These are phyloP conservation scores for Neoarius graeffei DNA, from an alignment of 2,113 vertebrate genomes.

Conservation along the genomic window DNA sequence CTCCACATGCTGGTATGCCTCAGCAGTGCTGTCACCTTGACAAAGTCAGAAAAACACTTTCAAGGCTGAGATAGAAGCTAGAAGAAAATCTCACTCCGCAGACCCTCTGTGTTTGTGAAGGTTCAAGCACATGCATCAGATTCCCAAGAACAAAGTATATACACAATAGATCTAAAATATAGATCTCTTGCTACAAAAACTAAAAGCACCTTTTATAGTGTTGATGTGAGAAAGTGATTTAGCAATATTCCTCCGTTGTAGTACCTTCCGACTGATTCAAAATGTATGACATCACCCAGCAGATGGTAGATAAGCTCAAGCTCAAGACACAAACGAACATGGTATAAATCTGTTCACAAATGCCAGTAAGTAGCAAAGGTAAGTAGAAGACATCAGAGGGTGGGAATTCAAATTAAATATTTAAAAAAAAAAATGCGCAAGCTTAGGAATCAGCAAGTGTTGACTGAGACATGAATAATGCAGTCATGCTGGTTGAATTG, in stretches of 20 bases:
- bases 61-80: constrained; percentile 24
- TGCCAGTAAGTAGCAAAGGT: background rate
- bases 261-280: constrained; percentile 24
- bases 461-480: constrained; percentile 1
- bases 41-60: constrained; percentile 11
- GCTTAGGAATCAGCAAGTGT: background rate
- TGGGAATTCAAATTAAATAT: constrained; percentile 1
- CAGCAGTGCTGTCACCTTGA: constrained; percentile 25
- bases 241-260: background rate
- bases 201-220: constrained; percentile 44
- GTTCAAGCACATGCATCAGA: constrained; percentile 23
- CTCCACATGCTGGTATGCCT: constrained; percentile 51
- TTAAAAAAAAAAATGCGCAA: constrained; percentile 12
- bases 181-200: constrained; percentile 47
- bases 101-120: constrained; percentile 30
- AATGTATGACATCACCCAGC: background rate
- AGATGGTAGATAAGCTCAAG: constrained; percentile 1
- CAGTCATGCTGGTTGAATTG: constrained; percentile 19
- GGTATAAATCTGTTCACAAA: constrained; percentile 10
- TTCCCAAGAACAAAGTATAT: constrained; percentile 7
- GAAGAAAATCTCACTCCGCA: constrained; percentile 11
- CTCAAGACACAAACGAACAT: constrained; percentile 2
- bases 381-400: background rate
- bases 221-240: constrained; percentile 24
- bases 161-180: constrained; percentile 32